Percentiles rank a stretch among this genome's conserved stretches.
Evolutionary conservation across 2,113 vertebrate genomes (phyloP).

Genomic region (Columbina picui): DNA sequence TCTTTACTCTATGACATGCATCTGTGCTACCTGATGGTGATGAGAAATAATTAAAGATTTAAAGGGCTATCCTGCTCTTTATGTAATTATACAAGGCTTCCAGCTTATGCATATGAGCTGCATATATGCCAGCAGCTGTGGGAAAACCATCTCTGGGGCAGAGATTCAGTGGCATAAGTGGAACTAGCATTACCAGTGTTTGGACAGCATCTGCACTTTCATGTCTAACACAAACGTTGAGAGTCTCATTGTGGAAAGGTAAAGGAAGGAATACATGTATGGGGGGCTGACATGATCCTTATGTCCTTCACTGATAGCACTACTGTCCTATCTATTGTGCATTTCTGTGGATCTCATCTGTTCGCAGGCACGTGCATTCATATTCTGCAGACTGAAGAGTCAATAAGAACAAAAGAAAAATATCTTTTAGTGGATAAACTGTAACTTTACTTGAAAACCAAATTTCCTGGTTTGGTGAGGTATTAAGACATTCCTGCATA

Average conservation of each 20-base stretch:
- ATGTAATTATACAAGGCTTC: neutral
- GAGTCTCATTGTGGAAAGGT: neutral
- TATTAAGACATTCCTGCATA: neutral
- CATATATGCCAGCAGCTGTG: neutral
- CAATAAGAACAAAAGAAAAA: neutral
- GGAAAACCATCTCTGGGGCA: neutral
- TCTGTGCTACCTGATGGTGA: accelerated
- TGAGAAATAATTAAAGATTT: neutral
- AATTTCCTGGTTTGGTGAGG: neutral
- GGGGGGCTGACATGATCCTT: neutral
- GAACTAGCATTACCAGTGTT: neutral
- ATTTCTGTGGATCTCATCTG: neutral
- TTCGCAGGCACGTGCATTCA: neutral
- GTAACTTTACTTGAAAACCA: neutral
- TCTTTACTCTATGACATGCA: neutral
- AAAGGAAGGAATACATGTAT: neutral
- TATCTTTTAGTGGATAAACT: neutral
- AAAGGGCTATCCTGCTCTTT: neutral
- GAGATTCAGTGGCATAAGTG: neutral
- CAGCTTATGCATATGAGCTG: neutral
- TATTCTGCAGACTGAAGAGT: neutral
- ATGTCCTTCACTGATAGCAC: neutral
- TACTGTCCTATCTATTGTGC: neutral
- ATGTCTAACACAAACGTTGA: neutral
- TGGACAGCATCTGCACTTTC: neutral